Percentiles rank a stretch among this genome's conserved stretches.
phyloP scores from a whole-genome alignment of 53 echinoderm and acorn worm species.

The Zoroaster sp. region DNA sequence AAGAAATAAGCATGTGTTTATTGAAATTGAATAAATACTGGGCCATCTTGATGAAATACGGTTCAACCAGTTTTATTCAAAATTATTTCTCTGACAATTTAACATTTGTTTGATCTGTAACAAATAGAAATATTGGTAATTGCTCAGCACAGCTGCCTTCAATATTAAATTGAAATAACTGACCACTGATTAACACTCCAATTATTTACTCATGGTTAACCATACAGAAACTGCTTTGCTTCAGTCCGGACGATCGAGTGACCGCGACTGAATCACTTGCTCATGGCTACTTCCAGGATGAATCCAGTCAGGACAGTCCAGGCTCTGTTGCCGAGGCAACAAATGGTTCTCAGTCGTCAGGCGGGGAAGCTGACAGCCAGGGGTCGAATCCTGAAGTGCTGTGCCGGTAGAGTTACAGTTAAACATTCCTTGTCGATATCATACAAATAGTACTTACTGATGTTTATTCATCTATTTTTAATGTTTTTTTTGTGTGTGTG shows the following conservation, averaged over 20 bases:
- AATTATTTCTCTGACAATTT: no score
- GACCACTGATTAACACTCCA: background rate
- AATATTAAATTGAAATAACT: background rate
- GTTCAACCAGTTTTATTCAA: no score
- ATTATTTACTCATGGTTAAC: background rate
- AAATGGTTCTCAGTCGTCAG: constrained; percentile 18
- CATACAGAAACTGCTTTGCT: constrained; percentile 73
- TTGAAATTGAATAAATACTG: no score
- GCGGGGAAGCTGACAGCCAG: constrained; percentile 20
- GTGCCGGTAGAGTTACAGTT: background rate
- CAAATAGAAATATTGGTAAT: background rate
- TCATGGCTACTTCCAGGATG: constrained; percentile 71
- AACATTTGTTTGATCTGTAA: background rate
- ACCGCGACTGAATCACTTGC: constrained; percentile 68
- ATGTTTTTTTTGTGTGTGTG: no score
- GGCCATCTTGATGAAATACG: no score
- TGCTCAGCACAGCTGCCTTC: background rate
- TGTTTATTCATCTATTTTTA: no score
- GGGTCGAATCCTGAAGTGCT: background rate
- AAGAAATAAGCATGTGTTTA: no score
- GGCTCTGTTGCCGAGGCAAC: constrained; percentile 2
- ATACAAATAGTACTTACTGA: no score
- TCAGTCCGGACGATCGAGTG: constrained; percentile 72
- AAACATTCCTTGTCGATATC: no score
- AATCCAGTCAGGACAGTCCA: background rate